Conservation (phyloP, 2,113 vertebrate genomes). For the Bufo bufo region DNA sequence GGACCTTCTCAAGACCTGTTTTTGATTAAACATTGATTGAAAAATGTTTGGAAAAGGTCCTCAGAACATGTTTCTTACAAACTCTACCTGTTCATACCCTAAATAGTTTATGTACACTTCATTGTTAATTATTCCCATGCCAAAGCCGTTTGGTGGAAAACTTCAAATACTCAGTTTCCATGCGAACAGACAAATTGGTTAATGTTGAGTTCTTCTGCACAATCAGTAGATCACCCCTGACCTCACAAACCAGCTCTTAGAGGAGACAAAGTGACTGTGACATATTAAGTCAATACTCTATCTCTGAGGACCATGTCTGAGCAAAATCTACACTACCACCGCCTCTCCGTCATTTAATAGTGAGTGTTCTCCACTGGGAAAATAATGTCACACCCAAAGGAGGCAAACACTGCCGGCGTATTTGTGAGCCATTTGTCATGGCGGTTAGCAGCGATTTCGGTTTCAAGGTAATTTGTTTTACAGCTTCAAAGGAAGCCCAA, state of each 20-base stretch:
- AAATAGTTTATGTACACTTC: too few species aligned
- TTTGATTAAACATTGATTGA: too few species aligned
- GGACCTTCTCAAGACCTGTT: too few species aligned
- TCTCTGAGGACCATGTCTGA: conserved; percentile 13
- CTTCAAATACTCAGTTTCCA: not conserved
- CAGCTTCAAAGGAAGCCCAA: conserved; percentile 60
- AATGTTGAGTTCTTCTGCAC: not conserved
- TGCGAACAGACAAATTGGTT: not conserved
- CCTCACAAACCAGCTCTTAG: conserved; percentile 15
- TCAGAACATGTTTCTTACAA: not conserved
- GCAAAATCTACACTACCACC: not conserved
- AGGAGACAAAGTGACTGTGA: conserved; percentile 19
- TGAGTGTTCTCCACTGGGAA: not conserved
- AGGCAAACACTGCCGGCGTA: conserved; percentile 11
- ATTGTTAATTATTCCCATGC: not conserved
- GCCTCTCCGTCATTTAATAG: conserved; percentile 48
- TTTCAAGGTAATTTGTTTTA: conserved; percentile 64
- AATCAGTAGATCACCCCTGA: not conserved
- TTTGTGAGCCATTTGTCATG: conserved; percentile 58
- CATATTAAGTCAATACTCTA: conserved; percentile 16
- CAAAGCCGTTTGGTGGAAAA: not conserved
- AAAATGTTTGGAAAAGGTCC: too few species aligned
- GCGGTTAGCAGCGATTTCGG: conserved; percentile 61
- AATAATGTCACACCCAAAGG: conserved; percentile 45
- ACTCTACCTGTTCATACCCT: not conserved